Base-by-base conservation (phyloP, 2,888 invertebrate genomes). In the Cacoxenus indagator region DNA sequence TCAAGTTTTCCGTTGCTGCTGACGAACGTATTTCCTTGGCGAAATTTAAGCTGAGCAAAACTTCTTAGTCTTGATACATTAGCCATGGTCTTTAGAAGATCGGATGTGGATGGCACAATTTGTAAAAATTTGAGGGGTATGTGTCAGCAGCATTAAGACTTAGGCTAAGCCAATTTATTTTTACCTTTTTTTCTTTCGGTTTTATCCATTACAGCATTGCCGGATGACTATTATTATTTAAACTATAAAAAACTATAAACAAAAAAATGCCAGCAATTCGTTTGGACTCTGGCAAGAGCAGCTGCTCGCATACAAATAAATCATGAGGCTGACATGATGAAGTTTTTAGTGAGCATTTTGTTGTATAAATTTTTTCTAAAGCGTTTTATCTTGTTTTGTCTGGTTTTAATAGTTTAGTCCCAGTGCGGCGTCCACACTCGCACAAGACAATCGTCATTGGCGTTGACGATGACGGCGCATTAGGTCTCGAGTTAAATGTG, bases 261-360 rank as follows among this genome's bases (percentile, higher is more conserved):
- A 4, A 54, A 54, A 57, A 17, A 57, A 57, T 57, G 27, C 26
- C 14, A 57, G 57, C 29, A 57, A 57, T 57, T 57, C 29, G 11
- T 29, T 57, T 51, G 27, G 29, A 29, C 29, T 29, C 27, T 4
- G 17, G 14, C 57, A 57, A 54, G 27, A 9, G 19, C 57, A 57
- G 57, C 57, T 57, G 57, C 57, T 57, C 37, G 14, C 26, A 14
- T 27, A 17, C 57, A 26, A 57, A 57, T 57, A 57, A 57, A 57
- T 57, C 57, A 57, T 57, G 26, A 24, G 27, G 17, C 57, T 57
- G 57, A 57, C 57, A 26, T 57, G 57, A 57, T 57, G 29, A 57
- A 57, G 57, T 57, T 57, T n/a, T 27, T 27, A 17, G n/a, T 57
- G 29, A 37, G 5, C 37, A 37, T 26, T 54, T 54, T 54, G 22